Evolutionary conservation across 2,797 vertebrate genomes (phyloP).

Genomic region (Australoheros facetus): DNA sequence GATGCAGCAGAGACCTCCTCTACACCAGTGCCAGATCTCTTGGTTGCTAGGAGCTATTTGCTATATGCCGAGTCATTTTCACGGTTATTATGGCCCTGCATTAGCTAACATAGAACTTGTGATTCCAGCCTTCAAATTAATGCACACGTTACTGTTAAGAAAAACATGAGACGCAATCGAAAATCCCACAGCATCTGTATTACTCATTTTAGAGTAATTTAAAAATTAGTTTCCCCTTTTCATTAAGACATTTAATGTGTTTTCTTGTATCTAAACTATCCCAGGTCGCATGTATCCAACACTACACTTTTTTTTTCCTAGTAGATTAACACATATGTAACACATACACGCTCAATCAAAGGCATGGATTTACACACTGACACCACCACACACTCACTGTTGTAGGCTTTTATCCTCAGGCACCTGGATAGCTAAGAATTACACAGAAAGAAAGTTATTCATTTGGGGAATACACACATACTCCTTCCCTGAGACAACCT

Average conservation of each 20-base stretch:
- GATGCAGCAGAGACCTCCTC: conserved; percentile 60
- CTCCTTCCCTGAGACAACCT: conserved; percentile 34
- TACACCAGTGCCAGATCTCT: conserved; percentile 30
- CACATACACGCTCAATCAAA: background rate
- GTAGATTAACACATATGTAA: conserved; percentile 18
- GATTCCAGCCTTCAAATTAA: conserved; percentile 49
- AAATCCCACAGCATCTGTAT: conserved; percentile 20
- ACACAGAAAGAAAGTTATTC: conserved; percentile 55
- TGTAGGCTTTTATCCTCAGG: conserved; percentile 67
- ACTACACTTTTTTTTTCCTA: background rate
- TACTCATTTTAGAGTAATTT: background rate
- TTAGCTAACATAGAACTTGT: conserved; percentile 40
- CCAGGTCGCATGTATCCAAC: conserved; percentile 8
- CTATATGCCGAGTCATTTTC: conserved; percentile 64
- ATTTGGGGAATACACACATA: conserved; percentile 55
- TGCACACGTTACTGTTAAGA: conserved; percentile 39
- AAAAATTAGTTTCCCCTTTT: conserved; percentile 4
- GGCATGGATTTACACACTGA: conserved; percentile 20
- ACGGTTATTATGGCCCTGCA: conserved; percentile 58
- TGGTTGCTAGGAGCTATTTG: conserved; percentile 68
- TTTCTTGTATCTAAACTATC: background rate
- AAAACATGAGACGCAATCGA: background rate
- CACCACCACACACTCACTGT: conserved; percentile 32
- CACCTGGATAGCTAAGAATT: conserved; percentile 55
- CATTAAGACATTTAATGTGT: conserved; percentile 3